Evolutionary conservation across 2,113 vertebrate genomes (phyloP), one percentile per base, ranked within the genome.

Genomic region (Talpa occidentalis): DNA sequence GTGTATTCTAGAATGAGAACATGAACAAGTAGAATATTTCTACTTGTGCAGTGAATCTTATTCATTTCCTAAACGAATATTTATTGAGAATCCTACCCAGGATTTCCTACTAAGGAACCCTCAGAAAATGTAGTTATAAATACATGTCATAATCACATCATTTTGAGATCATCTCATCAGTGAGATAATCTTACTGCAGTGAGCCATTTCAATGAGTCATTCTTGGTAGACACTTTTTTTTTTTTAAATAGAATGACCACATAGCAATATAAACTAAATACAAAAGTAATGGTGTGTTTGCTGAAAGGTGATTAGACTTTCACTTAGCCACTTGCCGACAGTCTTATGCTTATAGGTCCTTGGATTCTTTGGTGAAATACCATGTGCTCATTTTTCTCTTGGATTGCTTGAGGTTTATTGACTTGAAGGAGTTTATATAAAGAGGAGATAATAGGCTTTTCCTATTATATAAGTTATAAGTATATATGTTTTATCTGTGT

Each of bases 11-110:
- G 32, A 67, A 28, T 42, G 10, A 66, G 10, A 64, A 15, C 19
- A 22, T 80, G 30, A 3, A 0, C 62, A 88, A 44, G 74, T 52
- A 92, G 49, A 81, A 24, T 59, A 59, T 5, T 77, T 84, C 11
- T 88, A 40, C 35, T 87, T 90, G 26, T 52, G 10, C 74, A 15
- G 85, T 85, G 3, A 2, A 35, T 86, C 6, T 49, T 78, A 47
- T 26, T 89, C 28, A 62, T 84, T 95, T 88, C 21, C n/a, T 80
- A n/a, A 84, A 24, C 16, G 56, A 80, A 59, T 77, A 86, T 56
- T 92, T 87, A 49, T 42, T 90, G 66, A 87, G 28, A 74, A 74
- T 56, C 3, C 2, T 49, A 32, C 54, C 59, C 10, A 69, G 22
- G 10, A 77, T 56, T 74, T 82, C 42, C 26, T 69, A 21, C 42